phyloP scores from a whole-genome alignment of 2,797 vertebrate species.

The Leptoclinus maculatus region DNA sequence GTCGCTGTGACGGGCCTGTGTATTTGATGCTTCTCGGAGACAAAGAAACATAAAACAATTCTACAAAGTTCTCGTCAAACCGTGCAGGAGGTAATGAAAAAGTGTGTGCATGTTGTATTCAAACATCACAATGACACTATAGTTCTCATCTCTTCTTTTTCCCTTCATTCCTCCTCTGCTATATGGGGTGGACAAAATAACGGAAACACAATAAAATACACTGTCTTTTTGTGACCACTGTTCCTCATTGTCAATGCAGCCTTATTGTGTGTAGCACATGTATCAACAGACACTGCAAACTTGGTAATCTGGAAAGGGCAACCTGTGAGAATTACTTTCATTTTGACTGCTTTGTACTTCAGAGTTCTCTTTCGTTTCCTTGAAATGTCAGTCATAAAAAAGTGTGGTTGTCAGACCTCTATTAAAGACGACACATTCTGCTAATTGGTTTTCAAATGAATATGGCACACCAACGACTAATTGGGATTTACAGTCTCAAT shows the following conservation, averaged over 20 bases:
- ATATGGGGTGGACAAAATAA: not conserved
- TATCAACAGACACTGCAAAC: not conserved
- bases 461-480: conserved; percentile 11
- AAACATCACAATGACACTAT: not conserved
- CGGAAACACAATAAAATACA: not conserved
- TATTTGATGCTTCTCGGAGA: conserved; percentile 17
- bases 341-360: not conserved
- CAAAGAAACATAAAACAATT: conserved; percentile 36
- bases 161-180: not conserved
- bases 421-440: conserved; percentile 6
- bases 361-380: not conserved
- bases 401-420: not conserved
- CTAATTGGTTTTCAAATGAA: conserved; percentile 26
- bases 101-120: conserved; percentile 17
- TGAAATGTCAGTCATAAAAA: conserved; percentile 10
- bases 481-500: conserved; percentile 32
- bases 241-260: not conserved
- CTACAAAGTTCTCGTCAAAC: conserved; percentile 16
- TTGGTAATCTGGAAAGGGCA: not conserved
- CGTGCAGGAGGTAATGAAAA: conserved; percentile 28
- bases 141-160: not conserved
- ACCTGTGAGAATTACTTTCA: not conserved
- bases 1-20: conserved; percentile 26
- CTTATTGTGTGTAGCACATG: not conserved
- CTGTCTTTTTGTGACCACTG: not conserved